Evolutionary conservation across 2,888 invertebrate species (phyloP), one percentile per base, ranked within the genome.

Genomic region (Xanthorhoe spadicearia): DNA sequence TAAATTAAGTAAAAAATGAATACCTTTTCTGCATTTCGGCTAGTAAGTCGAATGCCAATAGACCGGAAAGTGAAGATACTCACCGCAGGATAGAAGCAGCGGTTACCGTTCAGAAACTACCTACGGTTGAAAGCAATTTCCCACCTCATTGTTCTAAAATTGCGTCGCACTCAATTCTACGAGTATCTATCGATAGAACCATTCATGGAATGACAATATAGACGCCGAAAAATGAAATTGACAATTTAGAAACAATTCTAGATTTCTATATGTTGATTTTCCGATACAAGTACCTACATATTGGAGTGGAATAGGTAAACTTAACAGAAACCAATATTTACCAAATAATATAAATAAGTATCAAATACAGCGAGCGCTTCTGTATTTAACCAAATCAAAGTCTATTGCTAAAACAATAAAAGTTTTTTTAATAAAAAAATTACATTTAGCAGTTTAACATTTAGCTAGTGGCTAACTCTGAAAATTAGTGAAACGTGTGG

Each of bases 121-220:
- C 71, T 64, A 72, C 69, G 70, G 56, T 64, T 69, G 82, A 84
- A 88, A 85, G 83, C 89, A 88, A 90, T 89, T 88, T 87, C 84
- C 84, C 80, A 84, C 80, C 81, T 85, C 85, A 87, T 89, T 89
- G 88, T 90, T 89, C 86, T 86, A 85, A 86, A 88, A 88, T 89
- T 87, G 84, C 82, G 79, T 82, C 82, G 79, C 83, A 77, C 80
- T 80, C 76, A 73, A 74, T 78, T 74, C 76, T 70, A 75, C 73
- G 43, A 49, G 59, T 61, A 54, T 17, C 38, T 82, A 71, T 78
- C 78, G 79, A 77, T 78, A 77, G 78, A 78, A 79, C 77, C 72
- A 76, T 79, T 80, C 81, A 74, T 74, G 78, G 74, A 82, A 81
- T 79, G 80, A 80, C 79, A 81, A 83, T 71, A 58, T 71, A 58